Conservation (phyloP, 35 echinoderm and acorn worm genomes). For the Chiridota heheva region DNA sequence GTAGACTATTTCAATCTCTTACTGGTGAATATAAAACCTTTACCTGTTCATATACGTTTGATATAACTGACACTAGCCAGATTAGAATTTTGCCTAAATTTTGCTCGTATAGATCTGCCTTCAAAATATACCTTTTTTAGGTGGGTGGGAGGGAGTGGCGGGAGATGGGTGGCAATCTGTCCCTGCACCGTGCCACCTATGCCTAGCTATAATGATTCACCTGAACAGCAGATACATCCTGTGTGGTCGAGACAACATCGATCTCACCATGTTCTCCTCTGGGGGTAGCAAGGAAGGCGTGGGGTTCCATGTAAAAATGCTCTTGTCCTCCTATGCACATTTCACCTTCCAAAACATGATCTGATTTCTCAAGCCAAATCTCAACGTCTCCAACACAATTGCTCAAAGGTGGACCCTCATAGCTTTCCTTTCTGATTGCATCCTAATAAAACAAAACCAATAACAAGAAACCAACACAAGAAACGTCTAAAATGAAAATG, state of each 20-base stretch:
- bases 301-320: slow-evolving; percentile 62
- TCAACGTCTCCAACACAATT: slow-evolving; percentile 9
- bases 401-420: not conserved
- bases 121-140: not conserved
- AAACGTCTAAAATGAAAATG: too few species aligned
- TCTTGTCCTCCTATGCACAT: slow-evolving; percentile 47
- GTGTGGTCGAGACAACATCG: slow-evolving; percentile 2
- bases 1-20: too few species aligned
- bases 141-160: not conserved
- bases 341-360: slow-evolving; percentile 51
- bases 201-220: not conserved
- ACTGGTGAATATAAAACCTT: too few species aligned
- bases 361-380: slow-evolving; percentile 15
- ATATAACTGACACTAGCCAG: too few species aligned
- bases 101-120: too few species aligned
- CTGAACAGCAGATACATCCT: slow-evolving; percentile 22
- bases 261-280: slow-evolving; percentile 39
- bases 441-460: slow-evolving; percentile 8
- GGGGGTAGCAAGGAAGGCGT: slow-evolving; percentile 11
- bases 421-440: slow-evolving; percentile 34
- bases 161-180: not conserved
- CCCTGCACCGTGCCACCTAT: not conserved
- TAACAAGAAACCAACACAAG: too few species aligned
- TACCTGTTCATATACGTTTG: too few species aligned
- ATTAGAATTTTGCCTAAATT: too few species aligned